Conservation (phyloP, 92 coral and sea anemone species). For the Micromussa lordhowensis region DNA sequence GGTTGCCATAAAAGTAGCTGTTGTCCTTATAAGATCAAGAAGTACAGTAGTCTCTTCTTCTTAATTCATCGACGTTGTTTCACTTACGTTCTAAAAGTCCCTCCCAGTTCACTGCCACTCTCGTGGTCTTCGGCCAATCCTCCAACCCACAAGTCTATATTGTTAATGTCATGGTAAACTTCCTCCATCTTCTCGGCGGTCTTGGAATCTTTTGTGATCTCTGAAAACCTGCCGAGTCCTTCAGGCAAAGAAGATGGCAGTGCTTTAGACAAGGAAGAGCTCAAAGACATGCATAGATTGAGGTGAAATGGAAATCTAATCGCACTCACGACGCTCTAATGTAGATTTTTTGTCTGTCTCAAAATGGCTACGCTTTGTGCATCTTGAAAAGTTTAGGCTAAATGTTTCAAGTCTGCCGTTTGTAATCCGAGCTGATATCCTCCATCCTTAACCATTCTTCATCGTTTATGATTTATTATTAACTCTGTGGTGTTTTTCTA, state of each 20-base stretch:
- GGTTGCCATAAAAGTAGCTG: too few relatives aligned
- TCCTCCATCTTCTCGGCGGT: constrained; percentile 61
- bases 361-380: too few relatives aligned
- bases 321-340: neutral
- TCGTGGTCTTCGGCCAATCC: constrained; percentile 92
- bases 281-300: neutral
- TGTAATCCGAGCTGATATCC: too few relatives aligned
- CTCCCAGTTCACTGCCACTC: constrained; percentile 84
- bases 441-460: too few relatives aligned
- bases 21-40: too few relatives aligned
- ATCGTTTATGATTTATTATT: too few relatives aligned
- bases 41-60: neutral
- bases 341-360: too few relatives aligned
- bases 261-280: neutral
- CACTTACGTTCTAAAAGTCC: constrained; percentile 83
- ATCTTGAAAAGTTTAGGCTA: too few relatives aligned
- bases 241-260: neutral
- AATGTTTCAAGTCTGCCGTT: too few relatives aligned
- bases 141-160: constrained; percentile 91
- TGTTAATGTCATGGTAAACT: constrained; percentile 72
- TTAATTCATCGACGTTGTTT: neutral
- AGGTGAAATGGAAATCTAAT: neutral
- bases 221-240: constrained; percentile 54
- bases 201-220: constrained; percentile 61
- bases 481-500: too few relatives aligned